Evolutionary conservation across 2,888 invertebrate genomes (phyloP).

Genomic region (Synanthedon vespiformis): DNA sequence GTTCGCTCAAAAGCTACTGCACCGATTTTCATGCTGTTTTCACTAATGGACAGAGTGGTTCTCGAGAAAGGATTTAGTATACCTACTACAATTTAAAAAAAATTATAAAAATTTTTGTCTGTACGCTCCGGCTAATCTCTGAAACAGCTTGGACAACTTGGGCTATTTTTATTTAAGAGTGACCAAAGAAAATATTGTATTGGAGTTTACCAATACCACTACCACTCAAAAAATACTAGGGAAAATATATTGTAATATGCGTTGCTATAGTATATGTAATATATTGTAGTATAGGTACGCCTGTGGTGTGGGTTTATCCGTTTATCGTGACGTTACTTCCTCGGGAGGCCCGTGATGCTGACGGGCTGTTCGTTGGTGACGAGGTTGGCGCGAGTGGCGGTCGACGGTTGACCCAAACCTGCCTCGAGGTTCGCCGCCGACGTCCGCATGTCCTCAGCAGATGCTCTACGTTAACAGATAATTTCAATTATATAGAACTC

Average conservation of each 20-base stretch:
- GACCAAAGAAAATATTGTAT: too few species aligned
- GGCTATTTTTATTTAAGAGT: background rate
- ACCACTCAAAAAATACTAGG: background rate
- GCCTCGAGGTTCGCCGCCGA: conserved; percentile 70
- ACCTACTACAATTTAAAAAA: too few species aligned
- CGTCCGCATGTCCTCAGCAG: conserved; percentile 83
- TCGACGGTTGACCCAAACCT: conserved; percentile 42
- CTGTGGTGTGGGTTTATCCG: too few species aligned
- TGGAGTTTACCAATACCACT: too few species aligned
- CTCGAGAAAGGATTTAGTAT: too few species aligned
- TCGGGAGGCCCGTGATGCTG: conserved; percentile 78
- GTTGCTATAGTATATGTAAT: background rate
- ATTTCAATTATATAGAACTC: background rate
- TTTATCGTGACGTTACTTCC: too few species aligned
- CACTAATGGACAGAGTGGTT: too few species aligned
- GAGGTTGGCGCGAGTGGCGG: conserved; percentile 79
- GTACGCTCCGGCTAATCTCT: too few species aligned
- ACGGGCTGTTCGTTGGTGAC: conserved; percentile 86
- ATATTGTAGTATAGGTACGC: too few species aligned
- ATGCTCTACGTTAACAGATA: conserved; percentile 70
- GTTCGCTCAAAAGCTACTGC: too few species aligned
- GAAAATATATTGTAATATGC: background rate
- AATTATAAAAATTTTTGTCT: background rate
- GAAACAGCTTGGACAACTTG: background rate
- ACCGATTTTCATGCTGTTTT: too few species aligned